Base-by-base conservation (phyloP, 2,113 vertebrate genomes). In the Vulpes ferrilata region DNA sequence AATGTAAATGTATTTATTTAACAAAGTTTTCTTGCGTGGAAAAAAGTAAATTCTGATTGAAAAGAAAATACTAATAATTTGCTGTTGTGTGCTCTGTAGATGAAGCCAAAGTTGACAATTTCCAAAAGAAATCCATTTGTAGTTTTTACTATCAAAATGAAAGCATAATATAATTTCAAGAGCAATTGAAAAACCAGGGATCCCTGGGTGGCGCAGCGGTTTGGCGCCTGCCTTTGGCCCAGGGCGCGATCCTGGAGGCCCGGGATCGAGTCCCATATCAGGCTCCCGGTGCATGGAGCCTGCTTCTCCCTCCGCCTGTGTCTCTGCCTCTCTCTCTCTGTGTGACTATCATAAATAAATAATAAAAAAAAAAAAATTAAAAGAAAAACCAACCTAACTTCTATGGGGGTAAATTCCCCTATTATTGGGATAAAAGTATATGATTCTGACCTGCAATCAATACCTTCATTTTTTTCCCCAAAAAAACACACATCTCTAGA, bases 1-100 rank as follows among this genome's bases (percentile, higher is more conserved):
- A 84, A 94, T 74, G 51, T 87, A 89, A 92, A 93, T 51, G 71
- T 84, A 93, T 97, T 89, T 97, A 71, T 51, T 62, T 74, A 92
- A 71, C 73, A 88, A 88, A n/a, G 7, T 90, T 91, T 96, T 94
- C 94, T 93, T 88, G 30, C 51, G 57, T 38, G 35, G n/a, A 88
- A 96, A 95, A 96, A 85, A 60, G 25, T 43, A 88, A 93, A 82
- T 84, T 76, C 16, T 92, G 78, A 81, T 20, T 78, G n/a, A 25
- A 93, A 94, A 87, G 64, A 82, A 95, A 89, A 89, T 83, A 43
- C n/a, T 60, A 65, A 76, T 64, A 88, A 64, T 85, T 59, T 88
- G 17, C 57, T 90, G 9, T 43, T 76, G 5, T 62, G 1, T 32
- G 30, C 55, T 76, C 43, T 73, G 43, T 57, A 95, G 16, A 74